Evolutionary conservation across 2,888 invertebrate species (phyloP).

Genomic region (Helleia helle): DNA sequence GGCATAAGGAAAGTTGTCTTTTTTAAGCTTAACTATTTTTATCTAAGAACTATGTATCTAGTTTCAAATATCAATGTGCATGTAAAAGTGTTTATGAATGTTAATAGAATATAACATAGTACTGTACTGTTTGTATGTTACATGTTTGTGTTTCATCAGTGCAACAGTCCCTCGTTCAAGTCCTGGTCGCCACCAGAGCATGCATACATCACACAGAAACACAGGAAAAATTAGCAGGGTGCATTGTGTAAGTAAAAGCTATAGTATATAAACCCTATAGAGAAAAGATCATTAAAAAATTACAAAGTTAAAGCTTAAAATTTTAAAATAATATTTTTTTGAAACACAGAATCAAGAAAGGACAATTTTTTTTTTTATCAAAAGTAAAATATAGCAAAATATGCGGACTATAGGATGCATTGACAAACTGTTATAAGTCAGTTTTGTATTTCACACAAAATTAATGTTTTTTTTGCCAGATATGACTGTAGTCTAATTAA

Average conservation of each 20-base stretch:
- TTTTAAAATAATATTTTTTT: neutral
- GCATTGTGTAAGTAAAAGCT: conserved; percentile 28
- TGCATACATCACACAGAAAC: conserved; percentile 61
- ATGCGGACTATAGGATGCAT: no score
- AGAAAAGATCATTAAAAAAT: neutral
- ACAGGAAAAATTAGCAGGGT: conserved; percentile 52
- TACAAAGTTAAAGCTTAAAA: neutral
- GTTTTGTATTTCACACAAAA: no score
- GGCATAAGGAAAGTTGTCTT: no score
- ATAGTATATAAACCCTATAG: neutral
- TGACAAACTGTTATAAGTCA: no score
- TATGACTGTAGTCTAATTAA: no score
- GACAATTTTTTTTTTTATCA: neutral
- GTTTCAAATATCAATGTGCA: conserved; percentile 1
- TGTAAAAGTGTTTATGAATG: conserved; percentile 18
- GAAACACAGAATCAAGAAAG: neutral
- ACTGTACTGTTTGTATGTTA: conserved; percentile 15
- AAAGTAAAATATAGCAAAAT: no score
- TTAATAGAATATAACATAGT: conserved; percentile 3
- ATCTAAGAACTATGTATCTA: no score
- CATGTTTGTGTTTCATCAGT: conserved; percentile 34
- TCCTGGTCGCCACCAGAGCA: conserved; percentile 63
- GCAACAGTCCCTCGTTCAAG: conserved; percentile 68
- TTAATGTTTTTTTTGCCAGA: no score
- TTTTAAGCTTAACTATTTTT: no score